Percentiles rank a stretch among this genome's conserved stretches.
Conservation (phyloP, 1,140 invertebrate genomes). For the Scaptomyza montana region DNA sequence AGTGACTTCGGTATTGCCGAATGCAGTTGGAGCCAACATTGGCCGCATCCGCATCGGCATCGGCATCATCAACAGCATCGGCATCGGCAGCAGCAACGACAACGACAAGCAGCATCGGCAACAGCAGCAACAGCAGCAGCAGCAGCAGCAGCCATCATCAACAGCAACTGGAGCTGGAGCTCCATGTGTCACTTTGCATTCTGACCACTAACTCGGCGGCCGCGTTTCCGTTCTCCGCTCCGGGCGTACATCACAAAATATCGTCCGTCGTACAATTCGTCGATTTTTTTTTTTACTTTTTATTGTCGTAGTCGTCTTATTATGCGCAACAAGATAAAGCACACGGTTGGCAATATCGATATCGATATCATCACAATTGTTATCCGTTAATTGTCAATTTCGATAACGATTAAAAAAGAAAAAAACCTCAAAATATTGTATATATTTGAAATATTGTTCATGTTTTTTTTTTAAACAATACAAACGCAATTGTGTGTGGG, state of each 20-base stretch:
- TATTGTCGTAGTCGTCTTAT: not conserved
- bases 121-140: constrained; percentile 29
- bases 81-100: constrained; percentile 3
- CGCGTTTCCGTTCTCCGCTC: constrained; percentile 73
- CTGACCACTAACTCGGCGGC: constrained; percentile 83
- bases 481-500: constrained; percentile 37
- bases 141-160: constrained; percentile 29
- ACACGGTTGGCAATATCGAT: not conserved
- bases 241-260: constrained; percentile 13
- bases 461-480: constrained; percentile 10
- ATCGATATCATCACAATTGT: not conserved
- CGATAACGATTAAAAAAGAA: not conserved
- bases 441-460: constrained; percentile 8
- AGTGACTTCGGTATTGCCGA: constrained; percentile 40
- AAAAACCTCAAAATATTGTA: not conserved
- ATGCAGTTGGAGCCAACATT: constrained; percentile 46
- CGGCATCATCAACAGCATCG: constrained; percentile 12
- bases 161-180: constrained; percentile 48
- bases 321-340: constrained; percentile 16
- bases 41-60: constrained; percentile 42
- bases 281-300: not conserved
- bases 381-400: constrained; percentile 1
- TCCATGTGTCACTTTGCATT: constrained; percentile 83
- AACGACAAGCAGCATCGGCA: constrained; percentile 1
- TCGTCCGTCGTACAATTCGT: constrained; percentile 2